A percentile compares a stretch with the other conserved stretches of the same genome.
These are phyloP conservation scores for Sipha maydis DNA, from an alignment of 2,888 invertebrate genomes.

Conservation along the genomic window DNA sequence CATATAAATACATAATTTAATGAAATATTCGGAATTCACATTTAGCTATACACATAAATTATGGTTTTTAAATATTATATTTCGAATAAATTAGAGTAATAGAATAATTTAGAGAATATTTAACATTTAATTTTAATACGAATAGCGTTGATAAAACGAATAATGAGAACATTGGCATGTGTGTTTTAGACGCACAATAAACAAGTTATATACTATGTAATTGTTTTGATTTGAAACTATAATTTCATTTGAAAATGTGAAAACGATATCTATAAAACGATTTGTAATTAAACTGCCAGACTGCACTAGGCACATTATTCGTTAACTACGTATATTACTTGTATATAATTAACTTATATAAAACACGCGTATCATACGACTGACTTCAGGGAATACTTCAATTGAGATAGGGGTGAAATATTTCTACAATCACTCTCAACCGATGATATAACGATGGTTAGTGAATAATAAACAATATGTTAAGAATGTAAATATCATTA, in stretches of 20 bases:
- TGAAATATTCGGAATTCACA: too few species aligned
- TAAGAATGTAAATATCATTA: too few species aligned
- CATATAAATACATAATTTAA: too few species aligned
- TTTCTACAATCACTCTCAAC: background rate
- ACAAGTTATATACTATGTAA: background rate
- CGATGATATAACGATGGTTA: too few species aligned
- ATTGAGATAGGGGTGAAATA: background rate
- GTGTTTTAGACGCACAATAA: background rate
- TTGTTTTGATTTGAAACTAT: background rate
- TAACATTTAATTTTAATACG: too few species aligned
- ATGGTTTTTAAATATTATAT: background rate
- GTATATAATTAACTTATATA: background rate
- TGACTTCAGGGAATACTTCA: too few species aligned
- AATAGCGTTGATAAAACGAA: background rate
- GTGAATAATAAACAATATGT: too few species aligned
- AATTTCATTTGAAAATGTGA: background rate
- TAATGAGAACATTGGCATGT: background rate
- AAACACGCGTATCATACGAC: background rate
- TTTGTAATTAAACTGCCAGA: constrained; percentile 13
- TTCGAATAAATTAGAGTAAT: background rate
- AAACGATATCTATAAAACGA: background rate
- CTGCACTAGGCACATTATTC: background rate
- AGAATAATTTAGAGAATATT: background rate
- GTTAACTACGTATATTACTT: background rate
- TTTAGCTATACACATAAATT: too few species aligned